Base-by-base conservation (phyloP, 1,140 invertebrate species). In the Paraescarpia echinospica region DNA sequence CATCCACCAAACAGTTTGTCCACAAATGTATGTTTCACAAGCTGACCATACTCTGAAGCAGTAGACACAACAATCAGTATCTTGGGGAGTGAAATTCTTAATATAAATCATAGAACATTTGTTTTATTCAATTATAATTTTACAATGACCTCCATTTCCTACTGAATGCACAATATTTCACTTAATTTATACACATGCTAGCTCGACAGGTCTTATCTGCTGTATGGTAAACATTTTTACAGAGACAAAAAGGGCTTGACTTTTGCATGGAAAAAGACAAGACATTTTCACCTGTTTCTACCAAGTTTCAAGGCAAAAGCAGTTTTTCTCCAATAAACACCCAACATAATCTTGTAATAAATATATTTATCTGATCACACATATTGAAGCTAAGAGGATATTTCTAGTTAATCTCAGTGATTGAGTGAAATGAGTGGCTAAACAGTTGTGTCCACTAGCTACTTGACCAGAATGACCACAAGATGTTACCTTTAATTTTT, bases 1-100 rank as follows among this genome's bases (percentile, higher is more conserved):
- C 98, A 97, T 0, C 99, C 99, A 89, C 98, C 97, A 96, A 99
- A 99, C 91, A 98, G 96, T 89, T 98, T 97, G 95, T 99, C 98
- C 8, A 99, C 96, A 94, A 98, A 97, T 77, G 98, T 97, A 93
- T 98, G 33, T 93, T 95, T 95, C 0, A 98, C 98, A 95, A 98
- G 97, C 93, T 97, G 97, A 8, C 98, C 98, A 95, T 98, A 98
- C 94, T 97, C 96, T 96, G 93, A 91, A 41, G 14, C n/a, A 91
- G 35, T 41, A 90, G 14, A 90, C 9, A 90, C 35, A 22, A 34
- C 14, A 90, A 90, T 90, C 35, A 90, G n/a, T 33, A 41, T 34
- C 34, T 33, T 41, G 33, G 1, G 33, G n/a, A 31, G 90, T 90
- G 31, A 77, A 12, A 77, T 27, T 4, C 9, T 27, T 77, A 31